A percentile compares a stretch with the other conserved stretches of the same genome.
Evolutionary conservation across 2,113 vertebrate species (phyloP).

Genomic region (Natator depressus): DNA sequence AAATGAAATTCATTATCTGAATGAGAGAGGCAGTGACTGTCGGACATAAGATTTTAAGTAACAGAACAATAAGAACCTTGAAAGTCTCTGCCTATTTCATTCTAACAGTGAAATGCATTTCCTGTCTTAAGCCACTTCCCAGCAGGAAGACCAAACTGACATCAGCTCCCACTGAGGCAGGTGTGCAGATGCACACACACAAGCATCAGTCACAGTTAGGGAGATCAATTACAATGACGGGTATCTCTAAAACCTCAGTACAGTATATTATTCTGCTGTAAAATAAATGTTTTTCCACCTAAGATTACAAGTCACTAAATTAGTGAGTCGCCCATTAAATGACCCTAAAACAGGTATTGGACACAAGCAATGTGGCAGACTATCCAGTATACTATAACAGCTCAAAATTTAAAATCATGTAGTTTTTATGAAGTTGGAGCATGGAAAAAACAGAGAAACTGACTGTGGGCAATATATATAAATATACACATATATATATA

Average conservation of each 20-base stretch:
- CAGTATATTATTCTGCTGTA: background rate
- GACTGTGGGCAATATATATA: background rate
- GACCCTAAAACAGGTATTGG: background rate
- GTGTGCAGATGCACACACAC: fast-evolving
- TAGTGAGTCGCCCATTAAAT: background rate
- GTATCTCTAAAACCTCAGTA: slow-evolving; percentile 29
- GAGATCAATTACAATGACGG: slow-evolving; percentile 35
- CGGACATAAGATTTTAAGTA: slow-evolving; percentile 3
- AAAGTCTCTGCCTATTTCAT: background rate
- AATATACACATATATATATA: background rate
- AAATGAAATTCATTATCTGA: background rate
- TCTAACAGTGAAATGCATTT: background rate
- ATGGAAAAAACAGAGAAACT: background rate
- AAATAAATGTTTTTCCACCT: background rate
- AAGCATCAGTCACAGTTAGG: background rate
- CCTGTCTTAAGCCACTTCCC: background rate
- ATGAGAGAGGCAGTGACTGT: background rate
- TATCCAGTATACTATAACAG: background rate
- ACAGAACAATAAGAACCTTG: background rate
- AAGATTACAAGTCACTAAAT: background rate
- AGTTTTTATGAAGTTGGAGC: background rate
- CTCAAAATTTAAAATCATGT: background rate
- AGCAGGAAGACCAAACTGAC: background rate
- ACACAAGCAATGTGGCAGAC: background rate
- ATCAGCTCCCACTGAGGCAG: background rate